Conservation (phyloP, 2,888 invertebrate genomes). For the Catocala sponsa region DNA sequence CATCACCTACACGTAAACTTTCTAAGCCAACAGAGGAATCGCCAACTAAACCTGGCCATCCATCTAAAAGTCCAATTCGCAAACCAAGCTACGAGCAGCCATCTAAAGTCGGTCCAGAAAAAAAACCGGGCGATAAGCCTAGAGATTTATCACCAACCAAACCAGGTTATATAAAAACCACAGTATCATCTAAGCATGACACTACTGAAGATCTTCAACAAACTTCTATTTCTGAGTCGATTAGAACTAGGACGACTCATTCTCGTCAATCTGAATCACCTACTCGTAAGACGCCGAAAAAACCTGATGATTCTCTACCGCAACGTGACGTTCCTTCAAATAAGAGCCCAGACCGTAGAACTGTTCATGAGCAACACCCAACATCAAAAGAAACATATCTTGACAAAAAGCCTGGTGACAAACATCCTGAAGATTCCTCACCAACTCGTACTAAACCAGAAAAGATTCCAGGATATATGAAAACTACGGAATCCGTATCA, state of each 20-base stretch:
- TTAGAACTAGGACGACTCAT: conserved; percentile 29
- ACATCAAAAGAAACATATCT: conserved; percentile 24
- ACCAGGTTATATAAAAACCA: conserved; percentile 27
- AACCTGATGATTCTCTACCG: conserved; percentile 7
- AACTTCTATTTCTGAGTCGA: conserved; percentile 11
- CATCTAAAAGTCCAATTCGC: conserved; percentile 15
- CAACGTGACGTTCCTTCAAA: conserved; percentile 27
- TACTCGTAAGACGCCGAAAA: conserved; percentile 20
- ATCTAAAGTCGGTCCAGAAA: conserved; percentile 22
- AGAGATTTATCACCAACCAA: conserved; percentile 15
- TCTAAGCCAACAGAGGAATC: conserved; percentile 21
- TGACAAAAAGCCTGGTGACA: conserved; percentile 29
- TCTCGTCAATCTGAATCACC: conserved; percentile 31
- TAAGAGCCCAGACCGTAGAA: conserved; percentile 32
- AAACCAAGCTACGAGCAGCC: conserved; percentile 10
- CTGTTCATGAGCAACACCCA: conserved; percentile 11
- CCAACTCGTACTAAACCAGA: conserved; percentile 9
- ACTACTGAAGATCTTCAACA: conserved; percentile 20
- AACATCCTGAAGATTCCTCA: conserved; percentile 20
- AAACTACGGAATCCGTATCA: conserved; percentile 37
- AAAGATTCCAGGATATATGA: conserved; percentile 36
- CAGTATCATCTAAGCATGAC: conserved; percentile 30
- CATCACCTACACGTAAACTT: conserved; percentile 26
- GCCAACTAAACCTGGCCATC: conserved; percentile 1
- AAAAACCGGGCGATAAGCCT: conserved; percentile 22